Conservation (phyloP, 2,888 invertebrate genomes). For the Oxyteleia sp. region DNA sequence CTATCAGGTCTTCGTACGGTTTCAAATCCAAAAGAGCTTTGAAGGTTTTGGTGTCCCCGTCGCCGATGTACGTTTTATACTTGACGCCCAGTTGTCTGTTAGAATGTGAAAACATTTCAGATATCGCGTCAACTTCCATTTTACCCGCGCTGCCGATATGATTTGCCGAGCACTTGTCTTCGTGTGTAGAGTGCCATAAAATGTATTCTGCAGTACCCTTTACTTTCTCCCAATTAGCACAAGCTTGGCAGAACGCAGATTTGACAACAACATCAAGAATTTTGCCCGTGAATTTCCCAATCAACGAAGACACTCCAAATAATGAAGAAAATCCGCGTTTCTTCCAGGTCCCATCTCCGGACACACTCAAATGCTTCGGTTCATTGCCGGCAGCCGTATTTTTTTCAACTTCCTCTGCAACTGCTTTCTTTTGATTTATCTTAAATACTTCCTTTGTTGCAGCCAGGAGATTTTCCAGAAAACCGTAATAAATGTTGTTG, state of each 20-base stretch:
- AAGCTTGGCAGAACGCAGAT: constrained; percentile 35
- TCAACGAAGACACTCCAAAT: constrained; percentile 1
- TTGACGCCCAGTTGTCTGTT: constrained; percentile 26
- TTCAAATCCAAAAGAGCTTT: constrained; percentile 43
- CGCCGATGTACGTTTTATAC: constrained; percentile 52
- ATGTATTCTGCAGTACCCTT: neutral
- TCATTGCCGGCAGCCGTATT: neutral
- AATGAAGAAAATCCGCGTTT: constrained; percentile 20
- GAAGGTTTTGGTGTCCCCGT: constrained; percentile 59
- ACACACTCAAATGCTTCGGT: neutral
- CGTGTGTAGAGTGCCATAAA: neutral
- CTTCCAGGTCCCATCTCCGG: constrained; percentile 17
- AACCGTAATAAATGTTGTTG: constrained; percentile 4
- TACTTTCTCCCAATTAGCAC: constrained; percentile 34
- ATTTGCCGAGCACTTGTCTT: constrained; percentile 40
- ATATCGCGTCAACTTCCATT: constrained; percentile 35
- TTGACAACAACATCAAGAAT: constrained; percentile 17
- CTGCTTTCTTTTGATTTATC: neutral
- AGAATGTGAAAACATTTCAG: constrained; percentile 21
- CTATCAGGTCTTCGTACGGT: constrained; percentile 36
- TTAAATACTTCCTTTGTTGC: constrained; percentile 16
- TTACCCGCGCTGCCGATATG: constrained; percentile 52
- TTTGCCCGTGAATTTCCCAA: constrained; percentile 34
- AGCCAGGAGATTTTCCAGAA: neutral
- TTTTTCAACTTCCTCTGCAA: neutral